A percentile compares a stretch with the other conserved stretches of the same genome.
phyloP scores from a whole-genome alignment of 2,113 vertebrate species.

The Pagrus major region DNA sequence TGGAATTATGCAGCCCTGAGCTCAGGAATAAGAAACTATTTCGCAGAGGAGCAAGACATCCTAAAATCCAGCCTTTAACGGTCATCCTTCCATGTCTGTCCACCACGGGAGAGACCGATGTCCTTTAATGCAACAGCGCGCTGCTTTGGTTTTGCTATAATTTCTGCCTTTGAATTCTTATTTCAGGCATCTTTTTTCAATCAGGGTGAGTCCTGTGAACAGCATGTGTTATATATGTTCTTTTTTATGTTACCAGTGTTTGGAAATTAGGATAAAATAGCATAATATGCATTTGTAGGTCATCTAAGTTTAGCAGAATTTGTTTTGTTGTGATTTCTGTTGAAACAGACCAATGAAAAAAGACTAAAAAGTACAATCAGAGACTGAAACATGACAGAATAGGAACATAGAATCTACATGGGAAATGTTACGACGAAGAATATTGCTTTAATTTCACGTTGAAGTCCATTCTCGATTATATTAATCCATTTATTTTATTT shows the following conservation, averaged over 20 bases:
- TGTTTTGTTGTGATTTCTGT: neutral
- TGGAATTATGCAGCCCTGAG: neutral
- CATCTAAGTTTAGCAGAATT: neutral
- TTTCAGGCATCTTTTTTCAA: conserved; percentile 7
- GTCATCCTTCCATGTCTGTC: neutral
- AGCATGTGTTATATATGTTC: neutral
- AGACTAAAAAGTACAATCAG: neutral
- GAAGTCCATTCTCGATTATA: neutral
- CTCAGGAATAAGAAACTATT: neutral
- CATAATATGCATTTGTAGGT: neutral
- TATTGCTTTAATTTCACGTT: neutral
- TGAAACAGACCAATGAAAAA: neutral
- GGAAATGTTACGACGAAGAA: neutral
- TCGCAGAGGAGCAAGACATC: conserved; percentile 5
- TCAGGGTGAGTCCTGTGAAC: conserved; percentile 26
- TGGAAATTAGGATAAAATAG: neutral
- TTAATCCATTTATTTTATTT: neutral
- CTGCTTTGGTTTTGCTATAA: neutral
- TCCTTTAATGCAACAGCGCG: neutral
- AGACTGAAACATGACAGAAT: neutral
- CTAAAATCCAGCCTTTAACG: neutral
- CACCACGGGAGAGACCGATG: neutral
- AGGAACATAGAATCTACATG: neutral
- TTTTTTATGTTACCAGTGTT: neutral
- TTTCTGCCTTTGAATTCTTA: neutral